Base-by-base conservation (phyloP, 2,797 vertebrate genomes). In the Cephalopachus bancanus region DNA sequence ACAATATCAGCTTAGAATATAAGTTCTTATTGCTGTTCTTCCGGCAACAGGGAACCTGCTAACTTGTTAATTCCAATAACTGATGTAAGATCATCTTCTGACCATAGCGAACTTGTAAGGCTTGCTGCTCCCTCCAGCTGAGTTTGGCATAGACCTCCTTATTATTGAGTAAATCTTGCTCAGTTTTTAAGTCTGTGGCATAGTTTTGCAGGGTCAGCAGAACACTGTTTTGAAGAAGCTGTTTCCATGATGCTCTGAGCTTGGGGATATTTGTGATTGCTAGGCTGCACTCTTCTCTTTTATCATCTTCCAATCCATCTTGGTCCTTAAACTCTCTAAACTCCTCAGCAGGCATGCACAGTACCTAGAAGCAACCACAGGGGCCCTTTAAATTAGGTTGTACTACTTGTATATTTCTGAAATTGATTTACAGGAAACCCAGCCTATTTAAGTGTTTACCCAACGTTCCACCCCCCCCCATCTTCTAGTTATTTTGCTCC, bases 51-150 rank as follows among this genome's bases (percentile, higher is more conserved):
- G 49, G 22, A 86, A 62, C 14, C 75, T 96, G 75, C 7, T 49
- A 81, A 98, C 75, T 87, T 30, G 99, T 98, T 95, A 99, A 98
- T 91, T 99, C 98, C 37, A 99, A 96, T 79, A 99, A 92, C 83
- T 97, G 98, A 60, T 98, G 96, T 95, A 99, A 95, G 97, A 99
- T 99, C 97, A 91, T 98, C 93, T 99, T 99, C 98, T 99, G 99
- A 4, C 99, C 99, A 0, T 99, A 99, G 67, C 99, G 99, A 44
- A 99, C 99, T 0, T 99, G 99, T 96, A 99, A 98, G 0, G 99
- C 99, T 15, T 98, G 98, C 96, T 98, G 98, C 97, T 99, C 99
- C 93, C 99, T 98, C 83, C 91, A 96, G 94, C 97, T 98, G 92
- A 99, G 98, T 65, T 96, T 96, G 24, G 89, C 86, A 0, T 98